Percentiles rank a stretch among this genome's conserved stretches.
These are phyloP conservation scores for Rhagonycha fulva DNA, from an alignment of 2,888 invertebrate species.

Conservation along the genomic window DNA sequence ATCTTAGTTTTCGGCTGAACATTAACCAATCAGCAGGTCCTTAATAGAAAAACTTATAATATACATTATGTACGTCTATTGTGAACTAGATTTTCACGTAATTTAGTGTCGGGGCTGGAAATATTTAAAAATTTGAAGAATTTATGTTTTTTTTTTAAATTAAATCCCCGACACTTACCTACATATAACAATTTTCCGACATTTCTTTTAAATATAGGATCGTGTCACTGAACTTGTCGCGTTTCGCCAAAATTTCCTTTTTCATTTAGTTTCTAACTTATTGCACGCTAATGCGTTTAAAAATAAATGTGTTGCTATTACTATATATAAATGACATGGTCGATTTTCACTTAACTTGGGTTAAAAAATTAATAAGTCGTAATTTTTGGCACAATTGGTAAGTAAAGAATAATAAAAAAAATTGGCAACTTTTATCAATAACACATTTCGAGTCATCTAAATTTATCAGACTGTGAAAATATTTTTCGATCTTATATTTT, in stretches of 20 bases:
- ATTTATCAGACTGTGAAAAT: not conserved
- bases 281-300: not conserved
- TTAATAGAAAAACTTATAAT: no score
- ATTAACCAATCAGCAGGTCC: no score
- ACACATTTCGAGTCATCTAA: not conserved
- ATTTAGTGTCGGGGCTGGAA: not conserved
- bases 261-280: not conserved
- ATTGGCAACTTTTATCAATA: not conserved
- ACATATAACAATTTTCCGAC: not conserved
- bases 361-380: not conserved
- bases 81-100: no score
- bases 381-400: not conserved
- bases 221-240: not conserved
- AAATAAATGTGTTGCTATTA: not conserved
- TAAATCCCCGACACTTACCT: not conserved
- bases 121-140: not conserved
- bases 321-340: not conserved
- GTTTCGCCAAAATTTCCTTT: not conserved
- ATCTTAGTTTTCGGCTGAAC: no score
- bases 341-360: not conserved
- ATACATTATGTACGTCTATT: no score
- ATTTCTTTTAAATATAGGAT: not conserved
- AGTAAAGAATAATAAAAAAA: not conserved
- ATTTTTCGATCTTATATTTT: not conserved
- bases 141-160: not conserved